Evolutionary conservation across 2,888 invertebrate species (phyloP).

Genomic region (Stictocephala bisonia): DNA sequence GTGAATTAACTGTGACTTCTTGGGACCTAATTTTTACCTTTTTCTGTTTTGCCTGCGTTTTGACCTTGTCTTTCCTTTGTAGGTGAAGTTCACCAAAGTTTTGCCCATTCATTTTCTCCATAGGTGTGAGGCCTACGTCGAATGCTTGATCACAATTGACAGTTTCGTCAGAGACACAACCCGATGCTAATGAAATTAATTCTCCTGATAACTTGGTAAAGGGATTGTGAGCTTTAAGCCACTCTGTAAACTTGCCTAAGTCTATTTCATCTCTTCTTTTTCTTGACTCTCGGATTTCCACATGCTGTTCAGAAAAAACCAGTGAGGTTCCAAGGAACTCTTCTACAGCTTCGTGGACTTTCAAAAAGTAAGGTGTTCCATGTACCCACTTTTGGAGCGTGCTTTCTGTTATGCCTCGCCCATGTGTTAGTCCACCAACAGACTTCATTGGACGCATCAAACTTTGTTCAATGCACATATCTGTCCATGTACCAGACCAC

Average conservation of each 20-base stretch:
- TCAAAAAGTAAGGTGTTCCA: conserved; percentile 14
- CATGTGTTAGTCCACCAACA: conserved; percentile 32
- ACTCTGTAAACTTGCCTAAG: no score
- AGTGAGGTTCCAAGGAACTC: not conserved
- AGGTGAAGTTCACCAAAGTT: no score
- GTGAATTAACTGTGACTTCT: not conserved
- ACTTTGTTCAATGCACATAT: conserved; percentile 25
- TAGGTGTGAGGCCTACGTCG: not conserved
- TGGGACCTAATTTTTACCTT: not conserved
- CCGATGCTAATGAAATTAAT: conserved; percentile 19
- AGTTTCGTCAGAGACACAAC: not conserved
- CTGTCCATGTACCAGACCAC: not conserved
- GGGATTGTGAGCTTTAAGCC: conserved; percentile 22
- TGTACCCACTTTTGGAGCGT: conserved; percentile 14
- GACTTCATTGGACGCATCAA: conserved; percentile 15
- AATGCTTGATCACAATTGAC: conserved; percentile 31
- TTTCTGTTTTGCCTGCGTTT: not conserved
- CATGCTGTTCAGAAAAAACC: not conserved
- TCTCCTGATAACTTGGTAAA: not conserved
- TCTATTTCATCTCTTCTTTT: no score
- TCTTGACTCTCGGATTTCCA: no score
- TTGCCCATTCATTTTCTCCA: conserved; percentile 15
- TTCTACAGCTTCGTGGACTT: conserved; percentile 10
- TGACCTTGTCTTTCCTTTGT: not conserved
- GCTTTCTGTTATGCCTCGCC: conserved; percentile 27